Base-by-base conservation (phyloP, 2,888 invertebrate species). In the Byasa hedistus region DNA sequence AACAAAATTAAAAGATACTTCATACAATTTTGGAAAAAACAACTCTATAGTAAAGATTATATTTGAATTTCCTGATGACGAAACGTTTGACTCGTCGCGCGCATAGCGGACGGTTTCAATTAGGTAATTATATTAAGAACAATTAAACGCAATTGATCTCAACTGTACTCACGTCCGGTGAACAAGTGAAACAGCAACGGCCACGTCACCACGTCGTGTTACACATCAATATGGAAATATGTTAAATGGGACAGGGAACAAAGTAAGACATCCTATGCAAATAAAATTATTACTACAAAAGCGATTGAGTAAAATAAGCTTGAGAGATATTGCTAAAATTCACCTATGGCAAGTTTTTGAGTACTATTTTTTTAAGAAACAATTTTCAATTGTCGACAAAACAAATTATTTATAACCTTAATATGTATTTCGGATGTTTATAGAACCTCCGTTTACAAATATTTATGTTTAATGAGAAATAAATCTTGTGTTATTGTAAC, bases 121-220 rank as follows among this genome's bases (percentile, higher is more conserved):
- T 85, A 86, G 83, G 82, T 86, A 86, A 89, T 89, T 87, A 87
- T 86, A 88, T 87, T 81, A 85, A 81, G 84, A 79, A 79, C 86
- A 85, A 91, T 91, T 89, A 90, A 85, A 81, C 84, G 85, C 87
- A 91, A 91, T 91, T 90, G 89, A 87, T 85, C 81, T 83, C 84
- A 85, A 83, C 83, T 81, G 79, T 80, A 81, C 78, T n/a, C 77
- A 75, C 75, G 77, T 77, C 78, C 74, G 75, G 72, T 66, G 69
- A 74, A 69, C 59, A 71, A 69, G 68, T 65, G 75, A 70, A 69
- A 72, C 69, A 72, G 72, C 73, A 75, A 69, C 70, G 32, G 70
- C 65, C 71, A 68, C 65, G 60, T 66, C 66, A 60, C 24, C 23
- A 32, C 36, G 21, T 51, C 62, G 54, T 55, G 58, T 36, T 51